Percentiles rank a stretch among this genome's conserved stretches.
Evolutionary conservation across 2,113 vertebrate species (phyloP).

Genomic region (Gavia stellata): DNA sequence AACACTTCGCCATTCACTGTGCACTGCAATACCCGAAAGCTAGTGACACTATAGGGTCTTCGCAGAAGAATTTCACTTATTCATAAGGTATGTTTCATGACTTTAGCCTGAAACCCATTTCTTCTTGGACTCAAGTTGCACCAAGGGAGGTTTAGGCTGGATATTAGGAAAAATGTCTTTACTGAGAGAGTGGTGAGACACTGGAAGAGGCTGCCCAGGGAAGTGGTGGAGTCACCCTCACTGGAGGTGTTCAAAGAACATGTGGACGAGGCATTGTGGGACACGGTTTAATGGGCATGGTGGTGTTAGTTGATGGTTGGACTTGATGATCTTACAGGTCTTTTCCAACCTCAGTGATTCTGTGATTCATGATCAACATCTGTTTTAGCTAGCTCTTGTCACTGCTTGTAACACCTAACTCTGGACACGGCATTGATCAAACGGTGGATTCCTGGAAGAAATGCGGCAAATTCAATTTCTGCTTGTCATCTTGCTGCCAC

Average conservation of each 20-base stretch:
- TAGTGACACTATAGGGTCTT: accelerated
- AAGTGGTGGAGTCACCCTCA: too few species aligned
- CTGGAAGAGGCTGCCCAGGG: too few species aligned
- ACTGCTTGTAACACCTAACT: neutral
- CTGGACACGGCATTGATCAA: neutral
- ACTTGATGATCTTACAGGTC: too few species aligned
- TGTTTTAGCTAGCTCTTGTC: neutral
- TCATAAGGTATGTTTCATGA: neutral
- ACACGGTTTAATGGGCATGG: too few species aligned
- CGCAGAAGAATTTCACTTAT: neutral
- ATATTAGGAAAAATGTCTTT: too few species aligned
- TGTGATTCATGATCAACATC: neutral
- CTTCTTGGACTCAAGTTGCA: too few species aligned
- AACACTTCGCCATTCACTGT: neutral
- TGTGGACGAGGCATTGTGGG: too few species aligned
- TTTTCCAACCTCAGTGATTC: too few species aligned
- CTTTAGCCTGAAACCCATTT: neutral
- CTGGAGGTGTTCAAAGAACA: too few species aligned
- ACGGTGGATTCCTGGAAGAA: neutral
- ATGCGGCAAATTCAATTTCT: neutral
- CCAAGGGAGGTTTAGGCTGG: too few species aligned
- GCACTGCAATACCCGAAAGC: neutral
- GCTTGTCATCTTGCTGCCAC: neutral
- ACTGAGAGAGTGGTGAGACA: too few species aligned
- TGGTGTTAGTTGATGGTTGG: too few species aligned